Evolutionary conservation across 2,113 vertebrate genomes (phyloP), one percentile per base, ranked within the genome.

Genomic region (Pimephales promelas): DNA sequence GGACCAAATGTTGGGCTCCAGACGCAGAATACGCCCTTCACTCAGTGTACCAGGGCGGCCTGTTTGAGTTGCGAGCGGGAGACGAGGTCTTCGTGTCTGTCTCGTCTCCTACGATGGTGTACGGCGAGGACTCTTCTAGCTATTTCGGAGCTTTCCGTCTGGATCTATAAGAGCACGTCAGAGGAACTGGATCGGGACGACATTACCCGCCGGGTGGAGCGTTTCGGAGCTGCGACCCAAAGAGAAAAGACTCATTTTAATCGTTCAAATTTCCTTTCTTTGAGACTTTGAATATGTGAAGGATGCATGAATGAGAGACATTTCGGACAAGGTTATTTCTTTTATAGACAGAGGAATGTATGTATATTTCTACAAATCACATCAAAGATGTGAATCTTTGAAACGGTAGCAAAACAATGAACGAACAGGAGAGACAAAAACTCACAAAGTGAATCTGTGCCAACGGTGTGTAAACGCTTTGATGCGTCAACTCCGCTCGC

Each of bases 11-110:
- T 92, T 96, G 95, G 96, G 94, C 95, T 0, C 95, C 94, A 0
- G 93, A 95, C 5, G 96, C 95, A 0, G 93, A 96, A 88, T 97
- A 97, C 1, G 95, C 95, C 59, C 95, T 97, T 3, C 95, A 97
- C 57, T 94, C 97, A 0, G 93, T 96, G 85, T 96, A 97, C 92
- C 96, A 97, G 90, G 96, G 95, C 0, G 96, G 95, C 0, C 93
- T 97, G 16, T 98, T 97, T 1, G 95, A 97, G 88, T 93, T 97
- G 74, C 91, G 92, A 18, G 94, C 93, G 0, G 95, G 96, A 0
- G 96, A 96, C 0, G 95, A 96, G 91, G 93, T 97, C 86, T 97
- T 97, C 0, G 94, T 96, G n/a, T 96, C 96, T 0, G 95, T 97
- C 47, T 97, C 96, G 1, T 96, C 96, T 8, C 88, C 95, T 34